Evolutionary conservation across 2,113 vertebrate genomes (phyloP).

Genomic region (Colius striatus): DNA sequence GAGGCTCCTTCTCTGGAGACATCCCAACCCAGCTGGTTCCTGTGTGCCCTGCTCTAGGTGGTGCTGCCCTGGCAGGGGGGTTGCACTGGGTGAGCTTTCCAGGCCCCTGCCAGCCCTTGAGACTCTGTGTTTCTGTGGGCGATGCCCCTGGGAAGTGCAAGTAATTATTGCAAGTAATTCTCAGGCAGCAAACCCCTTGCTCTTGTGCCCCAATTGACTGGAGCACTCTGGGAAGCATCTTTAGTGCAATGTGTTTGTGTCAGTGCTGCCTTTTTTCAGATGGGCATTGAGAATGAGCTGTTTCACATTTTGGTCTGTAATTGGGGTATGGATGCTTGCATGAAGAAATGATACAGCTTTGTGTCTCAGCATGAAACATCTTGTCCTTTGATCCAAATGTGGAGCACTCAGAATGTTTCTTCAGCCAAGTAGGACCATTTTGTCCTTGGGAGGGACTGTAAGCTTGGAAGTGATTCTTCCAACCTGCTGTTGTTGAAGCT

Average conservation of each 20-base stretch:
- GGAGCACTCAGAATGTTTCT: not conserved
- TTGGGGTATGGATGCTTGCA: accelerated
- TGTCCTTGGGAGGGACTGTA: not conserved
- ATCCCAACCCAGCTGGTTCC: too few relatives aligned
- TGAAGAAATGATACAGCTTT: accelerated
- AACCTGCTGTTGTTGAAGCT: not conserved
- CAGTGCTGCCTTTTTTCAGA: not conserved
- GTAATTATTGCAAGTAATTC: too few relatives aligned
- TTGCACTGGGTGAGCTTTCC: not conserved
- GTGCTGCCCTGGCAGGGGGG: too few relatives aligned
- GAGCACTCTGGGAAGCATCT: accelerated
- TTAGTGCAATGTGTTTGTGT: too few relatives aligned
- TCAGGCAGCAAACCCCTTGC: not conserved
- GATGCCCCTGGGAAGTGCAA: accelerated
- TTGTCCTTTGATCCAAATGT: not conserved
- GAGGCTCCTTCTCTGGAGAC: too few relatives aligned
- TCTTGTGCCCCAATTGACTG: accelerated
- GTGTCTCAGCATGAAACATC: too few relatives aligned
- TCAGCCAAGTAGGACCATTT: not conserved
- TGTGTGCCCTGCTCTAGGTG: too few relatives aligned
- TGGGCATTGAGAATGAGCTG: not conserved
- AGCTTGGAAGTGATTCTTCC: not conserved
- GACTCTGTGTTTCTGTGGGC: not conserved
- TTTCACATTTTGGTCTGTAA: not conserved
- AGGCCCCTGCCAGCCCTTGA: too few relatives aligned